Percentiles rank a stretch among this genome's conserved stretches.
These are phyloP conservation scores for Quiscalus mexicanus DNA, from an alignment of 2,113 vertebrate species.

Conservation along the genomic window DNA sequence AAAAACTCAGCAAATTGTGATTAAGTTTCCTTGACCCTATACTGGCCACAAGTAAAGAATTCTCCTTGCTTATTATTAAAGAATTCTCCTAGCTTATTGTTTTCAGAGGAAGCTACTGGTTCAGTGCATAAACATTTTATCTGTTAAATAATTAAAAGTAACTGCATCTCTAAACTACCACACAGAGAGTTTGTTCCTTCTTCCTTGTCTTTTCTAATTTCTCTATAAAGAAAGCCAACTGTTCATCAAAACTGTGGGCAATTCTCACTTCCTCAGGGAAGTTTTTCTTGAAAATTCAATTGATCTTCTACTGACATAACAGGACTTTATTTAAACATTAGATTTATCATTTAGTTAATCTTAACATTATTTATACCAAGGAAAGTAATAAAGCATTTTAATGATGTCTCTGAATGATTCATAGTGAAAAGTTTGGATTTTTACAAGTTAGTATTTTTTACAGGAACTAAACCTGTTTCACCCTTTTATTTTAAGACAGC, in stretches of 20 bases:
- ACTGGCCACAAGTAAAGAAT: neutral
- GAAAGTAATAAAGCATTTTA: neutral
- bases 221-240: neutral
- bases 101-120: neutral
- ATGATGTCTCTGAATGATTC: neutral
- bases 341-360: neutral
- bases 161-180: neutral
- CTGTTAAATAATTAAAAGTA: neutral
- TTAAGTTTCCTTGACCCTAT: neutral
- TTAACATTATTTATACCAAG: neutral
- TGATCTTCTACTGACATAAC: neutral
- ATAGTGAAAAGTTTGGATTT: neutral
- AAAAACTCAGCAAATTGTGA: neutral
- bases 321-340: neutral
- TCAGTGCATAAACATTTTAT: neutral
- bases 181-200: neutral
- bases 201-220: neutral
- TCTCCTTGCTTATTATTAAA: neutral
- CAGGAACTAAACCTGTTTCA: neutral
- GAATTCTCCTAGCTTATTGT: neutral
- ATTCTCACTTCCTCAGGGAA: neutral
- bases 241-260: neutral
- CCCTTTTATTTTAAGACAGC: neutral
- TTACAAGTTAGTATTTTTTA: neutral
- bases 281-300: neutral